Evolutionary conservation across 2,797 vertebrate species (phyloP).

Genomic region (Cottoperca gobio): DNA sequence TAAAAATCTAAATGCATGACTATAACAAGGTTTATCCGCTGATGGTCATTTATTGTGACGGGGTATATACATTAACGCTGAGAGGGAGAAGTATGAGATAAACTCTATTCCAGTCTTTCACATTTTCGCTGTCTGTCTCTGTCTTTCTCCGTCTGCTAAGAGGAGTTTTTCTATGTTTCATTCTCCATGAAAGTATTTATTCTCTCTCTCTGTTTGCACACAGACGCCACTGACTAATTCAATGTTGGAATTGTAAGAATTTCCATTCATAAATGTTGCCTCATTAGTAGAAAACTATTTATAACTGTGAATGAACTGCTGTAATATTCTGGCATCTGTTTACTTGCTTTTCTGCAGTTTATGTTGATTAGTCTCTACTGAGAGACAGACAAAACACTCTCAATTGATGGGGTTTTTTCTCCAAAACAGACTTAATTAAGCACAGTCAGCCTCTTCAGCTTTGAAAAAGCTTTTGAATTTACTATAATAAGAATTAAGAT

Average conservation of each 20-base stretch:
- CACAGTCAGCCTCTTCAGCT: conserved; percentile 68
- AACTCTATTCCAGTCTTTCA: conserved; percentile 25
- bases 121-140: background rate
- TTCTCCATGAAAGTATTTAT: conserved; percentile 33
- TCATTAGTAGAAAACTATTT: conserved; percentile 61
- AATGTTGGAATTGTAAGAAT: conserved; percentile 36
- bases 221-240: conserved; percentile 39
- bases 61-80: conserved; percentile 32
- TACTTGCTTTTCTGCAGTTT: conserved; percentile 64
- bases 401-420: conserved; percentile 67
- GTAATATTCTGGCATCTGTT: conserved; percentile 72
- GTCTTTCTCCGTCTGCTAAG: conserved; percentile 4
- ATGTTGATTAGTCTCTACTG: conserved; percentile 77
- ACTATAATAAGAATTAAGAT: conserved; percentile 61
- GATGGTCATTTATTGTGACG: conserved; percentile 62
- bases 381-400: conserved; percentile 77
- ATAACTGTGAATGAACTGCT: conserved; percentile 67
- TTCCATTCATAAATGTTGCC: conserved; percentile 59
- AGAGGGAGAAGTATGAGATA: conserved; percentile 39
- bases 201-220: conserved; percentile 53
- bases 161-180: conserved; percentile 27
- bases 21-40: conserved; percentile 51
- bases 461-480: no score
- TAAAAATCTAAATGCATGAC: conserved; percentile 58
- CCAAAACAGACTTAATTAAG: conserved; percentile 72